These are phyloP conservation scores for Rhinophrynus dorsalis DNA, from an alignment of 2,797 vertebrate species.

Conservation along the genomic window DNA sequence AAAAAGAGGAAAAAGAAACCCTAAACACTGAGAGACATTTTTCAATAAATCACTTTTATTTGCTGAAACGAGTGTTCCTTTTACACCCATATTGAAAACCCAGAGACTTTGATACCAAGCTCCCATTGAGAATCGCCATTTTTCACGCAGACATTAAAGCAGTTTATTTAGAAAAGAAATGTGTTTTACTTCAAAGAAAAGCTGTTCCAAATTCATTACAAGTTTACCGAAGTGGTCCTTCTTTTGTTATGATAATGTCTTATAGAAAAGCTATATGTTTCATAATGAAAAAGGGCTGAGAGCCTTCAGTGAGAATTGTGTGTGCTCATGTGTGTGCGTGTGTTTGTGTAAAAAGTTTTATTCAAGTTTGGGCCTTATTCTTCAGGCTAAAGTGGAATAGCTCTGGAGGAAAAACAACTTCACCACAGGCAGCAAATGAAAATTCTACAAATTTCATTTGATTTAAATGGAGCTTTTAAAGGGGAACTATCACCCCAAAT, in stretches of 20 bases:
- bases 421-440: too few species aligned
- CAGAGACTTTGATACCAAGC: slow-evolving; percentile 32
- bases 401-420: too few species aligned
- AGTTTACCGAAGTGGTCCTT: slow-evolving; percentile 23
- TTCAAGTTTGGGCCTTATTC: too few species aligned
- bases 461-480: too few species aligned
- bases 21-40: neutral
- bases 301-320: neutral
- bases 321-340: too few species aligned
- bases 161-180: slow-evolving; percentile 45
- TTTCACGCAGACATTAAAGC: slow-evolving; percentile 37
- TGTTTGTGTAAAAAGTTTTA: neutral
- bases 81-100: neutral
- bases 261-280: slow-evolving; percentile 10
- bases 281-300: neutral
- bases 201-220: slow-evolving; percentile 48
- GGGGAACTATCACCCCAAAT: too few species aligned
- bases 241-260: slow-evolving; percentile 44
- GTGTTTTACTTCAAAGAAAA: slow-evolving; percentile 44
- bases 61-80: neutral
- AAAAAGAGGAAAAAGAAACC: neutral
- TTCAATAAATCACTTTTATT: neutral
- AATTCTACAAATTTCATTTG: too few species aligned
- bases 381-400: too few species aligned
- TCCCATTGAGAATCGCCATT: slow-evolving; percentile 31